Evolutionary conservation across 2,888 invertebrate species (phyloP).

Genomic region (Bombylius major): DNA sequence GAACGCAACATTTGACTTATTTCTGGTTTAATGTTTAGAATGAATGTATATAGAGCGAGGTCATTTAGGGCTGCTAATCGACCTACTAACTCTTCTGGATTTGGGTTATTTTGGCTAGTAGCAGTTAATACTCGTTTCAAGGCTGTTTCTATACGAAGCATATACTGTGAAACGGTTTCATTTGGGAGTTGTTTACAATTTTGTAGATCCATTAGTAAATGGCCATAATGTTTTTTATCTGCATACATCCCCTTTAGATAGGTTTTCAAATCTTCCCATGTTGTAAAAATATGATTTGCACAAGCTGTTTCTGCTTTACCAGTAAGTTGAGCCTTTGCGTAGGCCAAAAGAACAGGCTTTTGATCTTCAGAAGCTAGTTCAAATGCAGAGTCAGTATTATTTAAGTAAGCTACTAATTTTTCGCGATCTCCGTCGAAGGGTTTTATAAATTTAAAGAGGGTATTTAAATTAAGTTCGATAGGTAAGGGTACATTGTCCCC

Average conservation of each 20-base stretch:
- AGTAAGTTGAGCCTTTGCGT: neutral
- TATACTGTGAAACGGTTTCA: slow-evolving; percentile 5
- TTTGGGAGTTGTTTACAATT: slow-evolving; percentile 1
- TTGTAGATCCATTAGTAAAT: slow-evolving; percentile 3
- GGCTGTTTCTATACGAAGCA: slow-evolving; percentile 1
- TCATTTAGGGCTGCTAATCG: too few relatives aligned
- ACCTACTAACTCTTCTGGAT: too few relatives aligned
- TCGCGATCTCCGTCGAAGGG: neutral
- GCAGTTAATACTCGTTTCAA: neutral
- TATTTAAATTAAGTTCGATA: neutral
- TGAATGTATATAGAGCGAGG: too few relatives aligned
- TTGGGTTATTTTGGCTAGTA: neutral
- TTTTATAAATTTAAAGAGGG: neutral
- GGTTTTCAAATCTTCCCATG: neutral
- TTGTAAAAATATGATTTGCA: too few relatives aligned
- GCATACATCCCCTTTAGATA: neutral
- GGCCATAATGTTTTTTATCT: slow-evolving; percentile 3
- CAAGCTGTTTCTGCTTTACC: too few relatives aligned
- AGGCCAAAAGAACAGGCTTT: neutral
- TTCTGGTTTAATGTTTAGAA: too few relatives aligned
- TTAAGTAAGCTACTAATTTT: neutral
- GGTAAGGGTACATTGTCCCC: too few relatives aligned
- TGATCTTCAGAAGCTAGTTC: neutral
- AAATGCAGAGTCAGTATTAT: neutral
- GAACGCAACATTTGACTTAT: too few relatives aligned